Percentiles rank a stretch among this genome's conserved stretches.
phyloP scores from a whole-genome alignment of 2,113 vertebrate genomes.

The Sylvietta virens region DNA sequence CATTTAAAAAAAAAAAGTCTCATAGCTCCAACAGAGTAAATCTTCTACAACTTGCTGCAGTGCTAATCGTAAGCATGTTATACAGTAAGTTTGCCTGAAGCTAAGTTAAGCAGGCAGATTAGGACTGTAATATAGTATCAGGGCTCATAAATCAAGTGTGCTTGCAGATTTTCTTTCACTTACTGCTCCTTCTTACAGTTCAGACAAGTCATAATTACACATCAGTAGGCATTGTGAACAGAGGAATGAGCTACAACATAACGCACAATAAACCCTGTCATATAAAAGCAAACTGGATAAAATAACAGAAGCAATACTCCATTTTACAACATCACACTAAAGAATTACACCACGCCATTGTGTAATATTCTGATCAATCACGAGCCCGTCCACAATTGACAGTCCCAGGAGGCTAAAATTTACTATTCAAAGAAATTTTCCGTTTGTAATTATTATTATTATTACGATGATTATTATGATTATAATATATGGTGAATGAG shows the following conservation, averaged over 20 bases:
- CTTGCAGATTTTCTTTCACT: conserved; percentile 85
- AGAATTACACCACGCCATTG: conserved; percentile 81
- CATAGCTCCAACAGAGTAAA: conserved; percentile 71
- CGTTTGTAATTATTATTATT: conserved; percentile 65
- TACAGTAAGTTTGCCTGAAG: conserved; percentile 79
- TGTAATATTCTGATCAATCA: conserved; percentile 85
- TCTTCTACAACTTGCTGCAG: conserved; percentile 74
- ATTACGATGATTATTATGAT: conserved; percentile 62
- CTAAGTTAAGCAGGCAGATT: conserved; percentile 87
- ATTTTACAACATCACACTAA: conserved; percentile 83
- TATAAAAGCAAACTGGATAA: conserved; percentile 91
- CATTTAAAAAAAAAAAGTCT: conserved; percentile 58
- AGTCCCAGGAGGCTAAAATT: conserved; percentile 76
- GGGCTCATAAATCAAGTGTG: conserved; percentile 89
- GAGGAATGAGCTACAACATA: conserved; percentile 90
- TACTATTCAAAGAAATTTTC: conserved; percentile 71
- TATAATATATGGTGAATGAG: conserved; percentile 59
- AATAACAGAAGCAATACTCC: conserved; percentile 88
- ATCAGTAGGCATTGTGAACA: conserved; percentile 84
- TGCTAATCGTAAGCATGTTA: conserved; percentile 78
- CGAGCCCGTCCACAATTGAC: conserved; percentile 76
- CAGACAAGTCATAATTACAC: conserved; percentile 95
- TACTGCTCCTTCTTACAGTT: conserved; percentile 87
- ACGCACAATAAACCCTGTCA: conserved; percentile 94
- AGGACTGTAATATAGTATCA: conserved; percentile 80